Evolutionary conservation across 2,888 invertebrate genomes (phyloP).

Genomic region (Mythimna vitellina): DNA sequence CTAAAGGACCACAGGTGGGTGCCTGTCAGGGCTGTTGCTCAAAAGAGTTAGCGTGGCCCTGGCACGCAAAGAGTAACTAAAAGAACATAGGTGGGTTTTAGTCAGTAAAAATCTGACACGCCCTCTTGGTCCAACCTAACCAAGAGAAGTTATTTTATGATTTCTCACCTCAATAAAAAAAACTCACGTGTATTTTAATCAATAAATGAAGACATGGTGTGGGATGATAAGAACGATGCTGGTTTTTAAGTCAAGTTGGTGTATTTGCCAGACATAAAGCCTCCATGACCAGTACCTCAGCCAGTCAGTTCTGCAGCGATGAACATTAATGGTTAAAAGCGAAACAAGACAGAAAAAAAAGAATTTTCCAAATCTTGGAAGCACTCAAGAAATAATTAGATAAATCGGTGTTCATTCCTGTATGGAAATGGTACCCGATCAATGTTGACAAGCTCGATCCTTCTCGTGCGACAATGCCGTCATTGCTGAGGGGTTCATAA

Average conservation of each 20-base stretch:
- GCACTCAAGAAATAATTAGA: background rate
- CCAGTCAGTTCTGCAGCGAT: background rate
- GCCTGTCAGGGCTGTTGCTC: too few relatives aligned
- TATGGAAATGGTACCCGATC: conserved; percentile 14
- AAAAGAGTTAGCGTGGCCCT: too few relatives aligned
- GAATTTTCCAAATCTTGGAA: background rate
- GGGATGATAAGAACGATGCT: background rate
- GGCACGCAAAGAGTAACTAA: too few relatives aligned
- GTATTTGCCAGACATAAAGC: background rate
- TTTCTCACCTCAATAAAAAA: too few relatives aligned
- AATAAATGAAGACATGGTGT: too few relatives aligned
- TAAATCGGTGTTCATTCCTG: conserved; percentile 1
- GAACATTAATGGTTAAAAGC: background rate
- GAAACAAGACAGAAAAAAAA: background rate
- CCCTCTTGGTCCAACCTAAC: too few relatives aligned
- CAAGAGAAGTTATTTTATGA: too few relatives aligned
- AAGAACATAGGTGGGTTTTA: too few relatives aligned
- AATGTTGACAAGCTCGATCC: conserved; percentile 13
- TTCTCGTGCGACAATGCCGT: conserved; percentile 7
- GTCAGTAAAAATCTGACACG: too few relatives aligned
- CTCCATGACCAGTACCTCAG: too few relatives aligned
- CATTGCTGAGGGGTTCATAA: conserved; percentile 22
- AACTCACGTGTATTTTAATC: too few relatives aligned
- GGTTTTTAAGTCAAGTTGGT: background rate
- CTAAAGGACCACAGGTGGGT: too few relatives aligned